phyloP scores from a whole-genome alignment of 2,888 invertebrate species.

The Lasioglossum leucozonium region DNA sequence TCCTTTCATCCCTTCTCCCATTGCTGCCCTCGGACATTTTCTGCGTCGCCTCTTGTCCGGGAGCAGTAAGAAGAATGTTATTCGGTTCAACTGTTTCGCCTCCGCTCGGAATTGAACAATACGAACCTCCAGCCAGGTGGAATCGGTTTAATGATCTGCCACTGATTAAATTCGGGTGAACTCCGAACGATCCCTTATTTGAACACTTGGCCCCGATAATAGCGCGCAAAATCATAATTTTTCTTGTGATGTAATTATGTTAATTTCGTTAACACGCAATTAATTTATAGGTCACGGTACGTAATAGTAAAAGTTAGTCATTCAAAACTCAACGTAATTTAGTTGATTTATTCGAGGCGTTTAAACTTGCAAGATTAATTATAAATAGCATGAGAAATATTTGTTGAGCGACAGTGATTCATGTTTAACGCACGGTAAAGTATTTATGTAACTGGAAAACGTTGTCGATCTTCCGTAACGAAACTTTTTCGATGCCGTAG shows the following conservation, averaged over 20 bases:
- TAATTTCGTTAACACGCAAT: not conserved
- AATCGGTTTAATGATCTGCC: not conserved
- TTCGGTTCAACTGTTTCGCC: slow-evolving; percentile 26
- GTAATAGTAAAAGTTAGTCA: too few species aligned
- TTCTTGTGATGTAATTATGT: too few species aligned
- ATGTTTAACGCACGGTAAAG: not conserved
- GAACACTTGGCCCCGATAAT: not conserved
- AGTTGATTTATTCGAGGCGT: not conserved
- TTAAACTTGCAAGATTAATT: not conserved
- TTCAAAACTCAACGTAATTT: not conserved
- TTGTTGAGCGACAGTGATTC: not conserved
- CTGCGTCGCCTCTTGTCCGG: slow-evolving; percentile 59
- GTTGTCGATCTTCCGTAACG: not conserved
- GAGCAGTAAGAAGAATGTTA: slow-evolving; percentile 44
- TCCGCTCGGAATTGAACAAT: slow-evolving; percentile 30
- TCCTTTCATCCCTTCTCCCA: slow-evolving; percentile 81
- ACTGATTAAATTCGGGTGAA: not conserved
- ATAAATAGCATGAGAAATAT: not conserved
- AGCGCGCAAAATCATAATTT: not conserved
- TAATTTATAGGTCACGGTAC: not conserved
- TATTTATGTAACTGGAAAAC: not conserved
- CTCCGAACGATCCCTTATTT: not conserved
- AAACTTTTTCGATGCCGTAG: not conserved
- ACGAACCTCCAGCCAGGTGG: not conserved
- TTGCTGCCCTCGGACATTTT: slow-evolving; percentile 74